Conservation (phyloP, 2,888 invertebrate genomes). For the Cheilosia urbana region DNA sequence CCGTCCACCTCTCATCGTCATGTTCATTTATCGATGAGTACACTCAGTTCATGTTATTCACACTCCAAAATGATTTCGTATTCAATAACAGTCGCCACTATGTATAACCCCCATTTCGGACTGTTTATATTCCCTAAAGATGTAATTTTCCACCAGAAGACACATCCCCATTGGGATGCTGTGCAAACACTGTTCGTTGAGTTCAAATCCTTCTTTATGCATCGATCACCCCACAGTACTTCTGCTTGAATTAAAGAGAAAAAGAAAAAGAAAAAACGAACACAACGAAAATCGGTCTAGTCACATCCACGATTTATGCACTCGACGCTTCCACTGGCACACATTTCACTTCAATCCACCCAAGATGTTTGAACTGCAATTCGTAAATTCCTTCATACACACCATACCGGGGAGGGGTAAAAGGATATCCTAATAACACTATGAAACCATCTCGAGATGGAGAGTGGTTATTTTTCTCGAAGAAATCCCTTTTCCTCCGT, state of each 20-base stretch:
- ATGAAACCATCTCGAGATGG: slow-evolving; percentile 7
- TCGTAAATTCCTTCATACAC: slow-evolving; percentile 29
- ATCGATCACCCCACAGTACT: slow-evolving; percentile 4
- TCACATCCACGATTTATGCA: slow-evolving; percentile 29
- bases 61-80: slow-evolving; percentile 37
- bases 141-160: slow-evolving; percentile 47
- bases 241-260: slow-evolving; percentile 14
- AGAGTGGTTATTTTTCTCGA: background rate
- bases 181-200: slow-evolving; percentile 29
- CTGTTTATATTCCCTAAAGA: slow-evolving; percentile 23
- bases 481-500: slow-evolving; percentile 10
- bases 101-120: background rate
- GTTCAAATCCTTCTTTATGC: background rate
- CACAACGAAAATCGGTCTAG: background rate
- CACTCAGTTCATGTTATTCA: slow-evolving; percentile 28
- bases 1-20: background rate
- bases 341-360: slow-evolving; percentile 40
- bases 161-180: slow-evolving; percentile 47
- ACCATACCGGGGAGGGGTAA: background rate
- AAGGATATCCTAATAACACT: slow-evolving; percentile 15
- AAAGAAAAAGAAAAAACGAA: background rate
- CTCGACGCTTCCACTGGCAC: slow-evolving; percentile 24
- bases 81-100: slow-evolving; percentile 32
- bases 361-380: slow-evolving; percentile 58
- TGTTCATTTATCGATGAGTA: slow-evolving; percentile 25